Evolutionary conservation across 37 sponge, comb jelly and placozoan genomes (phyloP).

Genomic region (Spongilla lacustris): DNA sequence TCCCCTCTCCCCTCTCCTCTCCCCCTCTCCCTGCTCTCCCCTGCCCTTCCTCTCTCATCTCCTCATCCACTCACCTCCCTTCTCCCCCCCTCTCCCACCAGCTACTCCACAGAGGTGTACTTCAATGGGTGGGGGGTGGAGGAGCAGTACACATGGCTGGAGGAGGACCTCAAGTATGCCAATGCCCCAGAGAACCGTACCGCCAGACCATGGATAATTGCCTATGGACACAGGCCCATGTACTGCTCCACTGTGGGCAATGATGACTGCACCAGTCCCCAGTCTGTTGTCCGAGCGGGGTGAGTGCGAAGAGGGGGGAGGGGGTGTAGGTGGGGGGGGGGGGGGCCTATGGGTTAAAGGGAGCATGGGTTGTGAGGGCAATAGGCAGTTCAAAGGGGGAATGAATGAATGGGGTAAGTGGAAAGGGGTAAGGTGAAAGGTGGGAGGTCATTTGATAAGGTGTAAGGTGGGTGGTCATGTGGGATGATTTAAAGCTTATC

Average conservation of each 20-base stretch:
- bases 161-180: constrained; percentile 41
- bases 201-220: constrained; percentile 63
- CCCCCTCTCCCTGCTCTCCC: too few species aligned
- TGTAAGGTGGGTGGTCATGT: too few species aligned
- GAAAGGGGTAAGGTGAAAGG: too few species aligned
- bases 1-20: too few species aligned
- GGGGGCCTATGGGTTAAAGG: not conserved
- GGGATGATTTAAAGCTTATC: too few species aligned
- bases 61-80: not conserved
- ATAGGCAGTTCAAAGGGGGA: too few species aligned
- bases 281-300: constrained; percentile 13
- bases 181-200: not conserved
- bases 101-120: constrained; percentile 64
- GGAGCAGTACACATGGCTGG: constrained; percentile 53
- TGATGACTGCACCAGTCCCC: constrained; percentile 50
- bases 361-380: not conserved
- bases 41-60: too few species aligned
- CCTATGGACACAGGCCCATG: constrained; percentile 68
- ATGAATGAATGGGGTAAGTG: too few species aligned
- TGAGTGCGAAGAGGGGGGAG: not conserved
- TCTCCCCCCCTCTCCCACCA: not conserved
- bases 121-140: constrained; percentile 22
- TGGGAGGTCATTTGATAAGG: too few species aligned
- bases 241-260: constrained; percentile 53
- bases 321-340: not conserved